phyloP scores from a whole-genome alignment of 2,888 invertebrate species.

The Mythimna lalbum region DNA sequence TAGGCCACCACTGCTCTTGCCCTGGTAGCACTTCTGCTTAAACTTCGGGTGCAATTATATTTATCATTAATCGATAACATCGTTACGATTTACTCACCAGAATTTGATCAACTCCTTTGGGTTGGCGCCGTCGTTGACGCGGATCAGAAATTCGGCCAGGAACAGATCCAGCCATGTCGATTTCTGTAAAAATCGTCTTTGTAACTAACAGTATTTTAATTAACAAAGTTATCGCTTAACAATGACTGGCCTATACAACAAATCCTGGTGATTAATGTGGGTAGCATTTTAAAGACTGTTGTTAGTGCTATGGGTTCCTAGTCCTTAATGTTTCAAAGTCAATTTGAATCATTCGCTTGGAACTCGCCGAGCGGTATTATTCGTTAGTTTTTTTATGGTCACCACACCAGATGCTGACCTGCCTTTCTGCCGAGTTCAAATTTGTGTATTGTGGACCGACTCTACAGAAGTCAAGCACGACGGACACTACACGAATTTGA shows the following conservation, averaged over 20 bases:
- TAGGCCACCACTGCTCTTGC: no score
- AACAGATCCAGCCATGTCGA: constrained; percentile 92
- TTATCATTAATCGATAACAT: neutral
- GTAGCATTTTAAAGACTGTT: neutral
- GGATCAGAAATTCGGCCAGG: constrained; percentile 91
- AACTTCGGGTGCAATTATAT: no score
- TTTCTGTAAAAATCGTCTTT: constrained; percentile 86
- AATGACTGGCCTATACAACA: neutral
- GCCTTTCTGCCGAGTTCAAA: no score
- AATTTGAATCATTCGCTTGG: neutral
- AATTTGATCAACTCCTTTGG: constrained; percentile 91
- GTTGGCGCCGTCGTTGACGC: constrained; percentile 90
- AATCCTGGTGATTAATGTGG: neutral
- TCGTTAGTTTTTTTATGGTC: neutral
- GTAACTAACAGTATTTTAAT: neutral
- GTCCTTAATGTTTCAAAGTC: neutral
- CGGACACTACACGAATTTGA: no score
- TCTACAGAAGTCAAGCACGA: no score
- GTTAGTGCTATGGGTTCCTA: neutral
- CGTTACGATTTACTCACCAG: constrained; percentile 84
- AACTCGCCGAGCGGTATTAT: neutral
- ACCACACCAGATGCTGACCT: neutral
- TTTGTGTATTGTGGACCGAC: no score
- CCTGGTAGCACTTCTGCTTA: no score
- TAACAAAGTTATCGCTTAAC: neutral